phyloP scores from a whole-genome alignment of 2,797 vertebrate species.

The Holocentrus rufus region DNA sequence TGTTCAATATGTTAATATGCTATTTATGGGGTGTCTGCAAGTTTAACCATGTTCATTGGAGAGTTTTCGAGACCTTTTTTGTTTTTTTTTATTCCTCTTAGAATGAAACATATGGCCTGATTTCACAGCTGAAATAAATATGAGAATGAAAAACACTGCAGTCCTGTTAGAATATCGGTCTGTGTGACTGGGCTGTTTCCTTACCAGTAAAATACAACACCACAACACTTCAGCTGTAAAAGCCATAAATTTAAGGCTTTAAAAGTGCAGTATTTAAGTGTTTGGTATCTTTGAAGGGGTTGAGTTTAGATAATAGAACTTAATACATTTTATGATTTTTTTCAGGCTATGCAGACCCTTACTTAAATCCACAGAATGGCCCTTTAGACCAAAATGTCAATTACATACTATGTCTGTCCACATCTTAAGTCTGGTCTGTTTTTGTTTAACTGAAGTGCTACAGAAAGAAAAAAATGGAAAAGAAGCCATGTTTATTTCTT shows the following conservation, averaged over 20 bases:
- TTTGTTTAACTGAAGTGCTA: constrained; percentile 5
- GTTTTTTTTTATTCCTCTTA: neutral
- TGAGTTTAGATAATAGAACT: neutral
- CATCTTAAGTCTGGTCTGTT: neutral
- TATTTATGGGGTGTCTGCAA: neutral
- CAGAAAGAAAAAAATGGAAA: constrained; percentile 52
- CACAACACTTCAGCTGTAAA: too few species aligned
- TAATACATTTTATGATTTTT: neutral
- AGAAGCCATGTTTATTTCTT: constrained; percentile 78
- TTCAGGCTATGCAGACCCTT: neutral
- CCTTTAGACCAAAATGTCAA: neutral
- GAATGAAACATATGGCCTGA: neutral
- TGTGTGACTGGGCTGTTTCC: neutral
- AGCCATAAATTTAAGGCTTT: neutral
- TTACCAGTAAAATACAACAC: too few species aligned
- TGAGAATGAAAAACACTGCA: neutral
- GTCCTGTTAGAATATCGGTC: neutral
- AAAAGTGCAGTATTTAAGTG: neutral
- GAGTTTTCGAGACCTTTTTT: too few species aligned
- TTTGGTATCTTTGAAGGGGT: neutral
- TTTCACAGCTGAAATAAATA: neutral
- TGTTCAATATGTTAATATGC: too few species aligned
- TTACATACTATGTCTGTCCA: neutral
- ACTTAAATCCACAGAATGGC: too few species aligned
- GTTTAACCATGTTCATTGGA: neutral